Conservation (phyloP, 2,113 vertebrate genomes). For the Mastomys natalensis region DNA sequence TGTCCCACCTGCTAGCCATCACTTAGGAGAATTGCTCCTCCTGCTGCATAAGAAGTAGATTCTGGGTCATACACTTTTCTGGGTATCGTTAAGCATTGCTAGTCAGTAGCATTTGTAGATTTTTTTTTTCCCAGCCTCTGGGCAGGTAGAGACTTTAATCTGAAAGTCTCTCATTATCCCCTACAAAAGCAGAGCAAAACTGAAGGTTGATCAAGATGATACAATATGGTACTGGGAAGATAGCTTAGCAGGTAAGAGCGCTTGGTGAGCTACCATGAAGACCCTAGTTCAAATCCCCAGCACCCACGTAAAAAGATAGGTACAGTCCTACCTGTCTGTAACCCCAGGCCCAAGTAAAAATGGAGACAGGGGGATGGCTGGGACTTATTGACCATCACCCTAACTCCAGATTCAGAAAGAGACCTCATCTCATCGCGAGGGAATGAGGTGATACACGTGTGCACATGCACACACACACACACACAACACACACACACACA, state of each 20-base stretch:
- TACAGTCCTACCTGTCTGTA: background rate
- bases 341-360: background rate
- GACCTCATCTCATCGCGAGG: background rate
- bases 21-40: constrained; percentile 46
- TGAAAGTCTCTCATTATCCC: background rate
- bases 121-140: background rate
- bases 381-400: background rate
- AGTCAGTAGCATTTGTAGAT: background rate
- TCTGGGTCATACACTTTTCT: background rate
- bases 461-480: no score
- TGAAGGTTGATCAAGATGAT: background rate
- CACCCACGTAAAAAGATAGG: background rate
- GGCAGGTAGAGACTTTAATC: background rate
- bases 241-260: background rate
- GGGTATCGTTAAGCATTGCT: background rate
- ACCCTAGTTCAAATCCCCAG: background rate
- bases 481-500: background rate
- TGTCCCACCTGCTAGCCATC: constrained; percentile 71
- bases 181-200: background rate
- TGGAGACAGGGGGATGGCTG: background rate
- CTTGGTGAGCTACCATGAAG: no score
- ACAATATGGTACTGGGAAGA: background rate
- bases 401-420: background rate
- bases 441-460: background rate
- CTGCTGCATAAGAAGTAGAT: background rate